Evolutionary conservation across 1,140 invertebrate genomes (phyloP).

Genomic region (Ceratitis capitata): DNA sequence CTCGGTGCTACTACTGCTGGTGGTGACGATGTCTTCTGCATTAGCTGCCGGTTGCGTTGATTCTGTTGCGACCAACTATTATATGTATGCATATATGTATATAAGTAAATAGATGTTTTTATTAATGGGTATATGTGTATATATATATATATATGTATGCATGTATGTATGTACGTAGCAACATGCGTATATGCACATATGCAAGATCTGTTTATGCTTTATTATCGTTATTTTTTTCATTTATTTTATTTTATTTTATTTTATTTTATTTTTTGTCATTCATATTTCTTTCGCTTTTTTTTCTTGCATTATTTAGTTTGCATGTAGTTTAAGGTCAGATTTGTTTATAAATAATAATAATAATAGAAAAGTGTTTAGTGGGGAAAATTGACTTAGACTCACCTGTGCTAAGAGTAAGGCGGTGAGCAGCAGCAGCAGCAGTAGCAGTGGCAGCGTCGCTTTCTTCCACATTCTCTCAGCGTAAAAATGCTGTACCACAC

Average conservation of each 20-base stretch:
- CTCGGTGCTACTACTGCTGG: constrained; percentile 27
- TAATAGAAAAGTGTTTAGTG: constrained; percentile 2
- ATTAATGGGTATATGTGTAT: background rate
- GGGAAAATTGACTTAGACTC: background rate
- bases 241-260: background rate
- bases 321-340: constrained; percentile 38
- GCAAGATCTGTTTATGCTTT: background rate
- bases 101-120: constrained; percentile 24
- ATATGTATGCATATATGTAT: background rate
- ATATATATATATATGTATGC: background rate
- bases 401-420: constrained; percentile 31
- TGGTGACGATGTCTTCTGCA: constrained; percentile 5
- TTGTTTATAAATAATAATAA: constrained; percentile 29
- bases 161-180: background rate
- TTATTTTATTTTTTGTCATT: background rate
- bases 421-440: constrained; percentile 28
- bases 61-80: constrained; percentile 1
- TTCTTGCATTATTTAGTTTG: constrained; percentile 18
- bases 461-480: constrained; percentile 37
- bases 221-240: background rate
- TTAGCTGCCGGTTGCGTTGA: background rate
- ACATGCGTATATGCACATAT: background rate
- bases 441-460: constrained; percentile 25
- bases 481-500: constrained; percentile 29
- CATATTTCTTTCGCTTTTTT: background rate